Evolutionary conservation across 1,140 invertebrate genomes (phyloP).

Genomic region (Hylaeus anthracinus): DNA sequence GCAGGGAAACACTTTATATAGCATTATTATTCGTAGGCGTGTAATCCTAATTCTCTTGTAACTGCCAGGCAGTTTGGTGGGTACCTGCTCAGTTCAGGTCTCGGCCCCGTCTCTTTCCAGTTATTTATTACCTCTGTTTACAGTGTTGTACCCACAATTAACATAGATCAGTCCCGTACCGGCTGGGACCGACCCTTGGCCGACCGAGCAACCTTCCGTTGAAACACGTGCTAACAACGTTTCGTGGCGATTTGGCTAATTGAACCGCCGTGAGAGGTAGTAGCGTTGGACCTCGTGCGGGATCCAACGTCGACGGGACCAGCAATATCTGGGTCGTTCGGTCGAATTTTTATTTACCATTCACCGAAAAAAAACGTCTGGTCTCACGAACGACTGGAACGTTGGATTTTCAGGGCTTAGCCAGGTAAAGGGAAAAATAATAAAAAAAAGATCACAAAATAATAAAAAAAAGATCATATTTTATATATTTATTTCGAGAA

Average conservation of each 20-base stretch:
- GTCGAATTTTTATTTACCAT: not conserved
- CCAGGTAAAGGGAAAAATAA: no score
- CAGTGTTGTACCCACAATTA: conserved; percentile 36
- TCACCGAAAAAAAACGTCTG: not conserved
- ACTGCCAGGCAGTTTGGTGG: not conserved
- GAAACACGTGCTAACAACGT: conserved; percentile 24
- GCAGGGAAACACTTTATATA: conserved; percentile 46
- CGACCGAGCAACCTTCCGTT: not conserved
- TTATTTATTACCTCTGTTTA: conserved; percentile 50
- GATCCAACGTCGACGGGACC: not conserved
- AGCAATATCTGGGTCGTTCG: not conserved
- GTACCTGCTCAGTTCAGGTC: not conserved
- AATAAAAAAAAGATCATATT: no score
- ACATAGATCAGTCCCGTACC: conserved; percentile 25
- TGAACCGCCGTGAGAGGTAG: not conserved
- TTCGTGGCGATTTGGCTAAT: not conserved
- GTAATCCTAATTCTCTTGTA: conserved; percentile 66
- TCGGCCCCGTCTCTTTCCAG: not conserved
- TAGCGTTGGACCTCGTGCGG: not conserved
- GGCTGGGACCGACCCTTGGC: conserved; percentile 8
- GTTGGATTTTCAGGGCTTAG: no score
- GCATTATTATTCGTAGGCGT: conserved; percentile 63
- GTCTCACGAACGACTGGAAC: no score
- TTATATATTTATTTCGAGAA: no score
- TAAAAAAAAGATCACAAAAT: no score